Evolutionary conservation across 2,888 invertebrate genomes (phyloP).

Genomic region (Molorchus minor): DNA sequence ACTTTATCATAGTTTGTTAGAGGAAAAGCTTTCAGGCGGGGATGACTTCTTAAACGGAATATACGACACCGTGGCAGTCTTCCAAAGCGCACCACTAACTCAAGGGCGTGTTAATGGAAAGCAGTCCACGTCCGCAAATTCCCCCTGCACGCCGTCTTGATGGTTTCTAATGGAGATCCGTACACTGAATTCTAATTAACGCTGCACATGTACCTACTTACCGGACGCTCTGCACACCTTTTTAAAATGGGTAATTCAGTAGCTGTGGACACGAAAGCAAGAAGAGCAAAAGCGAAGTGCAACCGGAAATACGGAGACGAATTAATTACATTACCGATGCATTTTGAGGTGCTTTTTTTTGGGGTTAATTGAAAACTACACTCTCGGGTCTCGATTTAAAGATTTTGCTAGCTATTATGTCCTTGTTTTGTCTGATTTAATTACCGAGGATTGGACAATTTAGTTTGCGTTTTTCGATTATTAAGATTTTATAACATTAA

Average conservation of each 20-base stretch:
- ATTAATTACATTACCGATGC: too few species aligned
- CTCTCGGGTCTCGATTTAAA: too few species aligned
- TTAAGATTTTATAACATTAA: too few species aligned
- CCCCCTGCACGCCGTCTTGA: constrained; percentile 26
- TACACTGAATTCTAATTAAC: constrained; percentile 27
- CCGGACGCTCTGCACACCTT: not conserved
- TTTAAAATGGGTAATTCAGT: constrained; percentile 20
- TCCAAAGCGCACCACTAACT: constrained; percentile 23
- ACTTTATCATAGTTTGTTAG: constrained; percentile 29
- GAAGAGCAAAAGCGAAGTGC: not conserved
- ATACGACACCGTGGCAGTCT: constrained; percentile 29
- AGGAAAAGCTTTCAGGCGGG: constrained; percentile 32
- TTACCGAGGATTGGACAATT: too few species aligned
- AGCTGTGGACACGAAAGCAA: not conserved
- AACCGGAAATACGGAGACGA: too few species aligned
- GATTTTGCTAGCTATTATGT: too few species aligned
- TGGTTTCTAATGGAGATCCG: constrained; percentile 22
- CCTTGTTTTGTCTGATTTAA: too few species aligned
- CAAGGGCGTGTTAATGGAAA: constrained; percentile 25
- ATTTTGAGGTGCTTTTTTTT: too few species aligned
- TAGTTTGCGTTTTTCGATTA: too few species aligned
- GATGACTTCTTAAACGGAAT: constrained; percentile 34
- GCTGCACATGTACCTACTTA: constrained; percentile 18
- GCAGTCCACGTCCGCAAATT: constrained; percentile 26
- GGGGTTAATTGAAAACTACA: too few species aligned